Conservation (phyloP, 2,797 vertebrate species). For the Hydrolagus colliei region DNA sequence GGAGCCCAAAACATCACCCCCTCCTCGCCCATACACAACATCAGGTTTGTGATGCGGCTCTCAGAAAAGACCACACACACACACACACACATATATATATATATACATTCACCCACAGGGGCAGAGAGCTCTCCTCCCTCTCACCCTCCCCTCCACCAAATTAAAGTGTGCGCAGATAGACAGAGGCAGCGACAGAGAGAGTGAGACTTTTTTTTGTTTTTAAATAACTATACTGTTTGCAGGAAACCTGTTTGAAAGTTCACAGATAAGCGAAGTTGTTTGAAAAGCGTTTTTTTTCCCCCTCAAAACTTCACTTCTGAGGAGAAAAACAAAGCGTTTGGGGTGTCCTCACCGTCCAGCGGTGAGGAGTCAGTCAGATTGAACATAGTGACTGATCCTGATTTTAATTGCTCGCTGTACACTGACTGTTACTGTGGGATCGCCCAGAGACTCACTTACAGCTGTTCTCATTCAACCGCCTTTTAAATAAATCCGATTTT, state of each 20-base stretch:
- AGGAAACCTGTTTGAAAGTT: conserved; percentile 22
- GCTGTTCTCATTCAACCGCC: too few relatives aligned
- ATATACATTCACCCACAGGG: conserved; percentile 32
- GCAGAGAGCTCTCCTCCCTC: not conserved
- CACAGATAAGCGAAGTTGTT: not conserved
- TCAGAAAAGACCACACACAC: conserved; percentile 51
- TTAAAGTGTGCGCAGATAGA: not conserved
- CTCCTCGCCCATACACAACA: conserved; percentile 40
- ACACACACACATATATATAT: not conserved
- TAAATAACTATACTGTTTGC: conserved; percentile 9
- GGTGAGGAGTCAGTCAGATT: too few relatives aligned
- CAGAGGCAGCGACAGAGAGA: not conserved
- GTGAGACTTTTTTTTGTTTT: not conserved
- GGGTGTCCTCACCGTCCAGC: too few relatives aligned
- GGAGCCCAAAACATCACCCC: conserved; percentile 39
- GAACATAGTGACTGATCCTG: too few relatives aligned
- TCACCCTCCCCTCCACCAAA: too few relatives aligned
- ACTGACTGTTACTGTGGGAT: too few relatives aligned
- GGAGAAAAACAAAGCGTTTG: too few relatives aligned
- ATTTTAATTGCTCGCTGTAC: too few relatives aligned
- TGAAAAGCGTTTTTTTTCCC: too few relatives aligned
- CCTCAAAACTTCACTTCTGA: too few relatives aligned
- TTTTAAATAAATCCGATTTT: too few relatives aligned
- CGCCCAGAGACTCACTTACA: too few relatives aligned
- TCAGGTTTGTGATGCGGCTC: conserved; percentile 39